Percentiles rank a stretch among this genome's conserved stretches.
Evolutionary conservation across 2,888 invertebrate genomes (phyloP).

Genomic region (Sylvicola cinctus): DNA sequence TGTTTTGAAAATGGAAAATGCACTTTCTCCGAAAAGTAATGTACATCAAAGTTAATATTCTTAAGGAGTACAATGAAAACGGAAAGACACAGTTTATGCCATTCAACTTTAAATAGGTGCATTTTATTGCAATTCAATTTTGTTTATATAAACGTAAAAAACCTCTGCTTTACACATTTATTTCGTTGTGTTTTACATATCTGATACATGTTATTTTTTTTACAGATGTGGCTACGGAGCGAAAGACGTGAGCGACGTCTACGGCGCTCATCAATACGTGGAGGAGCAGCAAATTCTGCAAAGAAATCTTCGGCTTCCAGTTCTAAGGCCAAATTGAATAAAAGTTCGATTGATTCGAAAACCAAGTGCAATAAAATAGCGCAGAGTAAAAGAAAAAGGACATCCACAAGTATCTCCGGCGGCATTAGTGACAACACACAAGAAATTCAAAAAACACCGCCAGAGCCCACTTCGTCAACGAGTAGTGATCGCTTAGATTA

Average conservation of each 20-base stretch:
- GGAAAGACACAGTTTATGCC: too few relatives aligned
- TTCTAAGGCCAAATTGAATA: constrained; percentile 3
- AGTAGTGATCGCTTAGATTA: constrained; percentile 4
- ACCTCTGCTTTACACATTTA: too few relatives aligned
- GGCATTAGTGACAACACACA: constrained; percentile 6
- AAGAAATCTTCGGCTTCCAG: not conserved
- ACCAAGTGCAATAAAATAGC: constrained; percentile 9
- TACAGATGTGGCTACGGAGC: constrained; percentile 53
- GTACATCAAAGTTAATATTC: too few relatives aligned
- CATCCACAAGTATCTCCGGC: constrained; percentile 7
- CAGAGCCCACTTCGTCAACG: too few relatives aligned
- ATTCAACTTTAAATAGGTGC: too few relatives aligned
- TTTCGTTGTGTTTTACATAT: too few relatives aligned
- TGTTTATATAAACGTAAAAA: too few relatives aligned
- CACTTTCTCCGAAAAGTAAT: too few relatives aligned
- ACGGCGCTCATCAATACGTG: constrained; percentile 14
- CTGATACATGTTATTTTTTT: too few relatives aligned
- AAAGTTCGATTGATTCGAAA: constrained; percentile 5
- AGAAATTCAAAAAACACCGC: constrained; percentile 4
- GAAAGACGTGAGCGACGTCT: constrained; percentile 39
- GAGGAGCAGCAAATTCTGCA: not conserved
- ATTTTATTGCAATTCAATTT: too few relatives aligned
- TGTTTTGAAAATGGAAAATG: too few relatives aligned
- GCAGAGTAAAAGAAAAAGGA: constrained; percentile 9
- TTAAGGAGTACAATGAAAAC: too few relatives aligned